A percentile compares a stretch with the other conserved stretches of the same genome.
Evolutionary conservation across 1,140 invertebrate genomes (phyloP).

Genomic region (Bilobella aurantiaca): DNA sequence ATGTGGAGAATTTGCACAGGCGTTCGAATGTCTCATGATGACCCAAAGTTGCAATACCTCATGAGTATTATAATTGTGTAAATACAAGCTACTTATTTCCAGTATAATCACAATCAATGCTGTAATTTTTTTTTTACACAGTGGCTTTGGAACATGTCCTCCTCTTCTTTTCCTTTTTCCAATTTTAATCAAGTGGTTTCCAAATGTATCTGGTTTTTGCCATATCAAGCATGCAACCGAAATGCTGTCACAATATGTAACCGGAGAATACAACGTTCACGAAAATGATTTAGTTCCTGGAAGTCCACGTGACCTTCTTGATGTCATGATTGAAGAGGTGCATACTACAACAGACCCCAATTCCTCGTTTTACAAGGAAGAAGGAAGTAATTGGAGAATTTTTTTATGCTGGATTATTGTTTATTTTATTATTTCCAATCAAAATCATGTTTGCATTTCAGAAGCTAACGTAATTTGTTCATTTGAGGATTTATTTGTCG

Average conservation of each 20-base stretch:
- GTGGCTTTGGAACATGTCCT: neutral
- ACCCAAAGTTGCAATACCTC: neutral
- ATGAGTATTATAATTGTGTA: neutral
- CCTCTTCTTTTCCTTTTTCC: neutral
- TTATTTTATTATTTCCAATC: too few species aligned
- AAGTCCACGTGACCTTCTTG: neutral
- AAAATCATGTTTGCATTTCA: too few species aligned
- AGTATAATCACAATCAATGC: too few species aligned
- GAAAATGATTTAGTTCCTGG: neutral
- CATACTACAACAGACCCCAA: constrained; percentile 9
- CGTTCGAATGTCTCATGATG: neutral
- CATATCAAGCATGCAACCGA: neutral
- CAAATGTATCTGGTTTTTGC: neutral
- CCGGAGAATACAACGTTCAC: neutral
- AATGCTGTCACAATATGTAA: neutral
- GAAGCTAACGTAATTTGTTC: neutral
- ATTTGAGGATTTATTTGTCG: neutral
- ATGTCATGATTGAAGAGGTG: neutral
- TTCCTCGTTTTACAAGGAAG: constrained; percentile 13
- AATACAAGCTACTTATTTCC: neutral
- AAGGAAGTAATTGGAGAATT: neutral
- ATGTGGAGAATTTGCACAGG: neutral
- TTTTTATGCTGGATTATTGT: too few species aligned
- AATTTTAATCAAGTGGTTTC: neutral
- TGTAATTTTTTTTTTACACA: too few species aligned